A percentile compares a stretch with the other conserved stretches of the same genome.
phyloP scores from a whole-genome alignment of 2,888 invertebrate genomes.

The Chalcis sispes region DNA sequence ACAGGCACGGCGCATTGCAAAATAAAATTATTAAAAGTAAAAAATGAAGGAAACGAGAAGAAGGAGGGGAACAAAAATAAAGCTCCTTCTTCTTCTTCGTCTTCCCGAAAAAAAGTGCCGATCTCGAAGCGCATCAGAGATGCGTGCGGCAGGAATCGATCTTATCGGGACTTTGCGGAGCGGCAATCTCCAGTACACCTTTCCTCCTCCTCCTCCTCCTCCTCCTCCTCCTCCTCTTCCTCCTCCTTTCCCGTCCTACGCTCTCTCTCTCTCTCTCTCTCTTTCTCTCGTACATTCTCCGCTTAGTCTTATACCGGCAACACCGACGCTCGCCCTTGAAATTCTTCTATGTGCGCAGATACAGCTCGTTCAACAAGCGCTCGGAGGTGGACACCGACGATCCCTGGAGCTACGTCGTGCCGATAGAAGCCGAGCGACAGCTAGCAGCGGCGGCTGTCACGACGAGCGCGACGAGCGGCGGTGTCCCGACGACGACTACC shows the following conservation, averaged over 20 bases:
- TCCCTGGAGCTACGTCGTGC: slow-evolving; percentile 71
- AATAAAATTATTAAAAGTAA: not conserved
- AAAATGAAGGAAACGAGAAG: not conserved
- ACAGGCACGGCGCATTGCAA: no score
- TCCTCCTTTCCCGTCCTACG: not conserved
- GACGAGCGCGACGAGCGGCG: not conserved
- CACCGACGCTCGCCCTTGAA: slow-evolving; percentile 17
- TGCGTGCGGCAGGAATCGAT: slow-evolving; percentile 20
- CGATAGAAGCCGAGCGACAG: slow-evolving; percentile 62
- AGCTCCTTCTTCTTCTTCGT: no score
- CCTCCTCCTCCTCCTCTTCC: not conserved
- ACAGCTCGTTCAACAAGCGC: slow-evolving; percentile 73
- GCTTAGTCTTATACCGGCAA: not conserved
- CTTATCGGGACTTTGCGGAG: slow-evolving; percentile 27
- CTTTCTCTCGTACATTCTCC: not conserved
- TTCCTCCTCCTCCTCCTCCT: not conserved
- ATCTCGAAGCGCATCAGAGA: slow-evolving; percentile 21
- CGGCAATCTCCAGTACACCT: slow-evolving; percentile 2
- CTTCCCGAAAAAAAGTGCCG: slow-evolving; percentile 6
- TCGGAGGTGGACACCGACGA: slow-evolving; percentile 72
- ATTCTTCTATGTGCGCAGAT: slow-evolving; percentile 62
- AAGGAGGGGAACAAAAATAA: not conserved
- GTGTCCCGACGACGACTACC: not conserved
- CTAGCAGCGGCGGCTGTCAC: not conserved
- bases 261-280: not conserved